Percentiles rank a stretch among this genome's conserved stretches.
These are phyloP conservation scores for Pachyuromys duprasi DNA, from an alignment of 2,797 vertebrate genomes.

Conservation along the genomic window DNA sequence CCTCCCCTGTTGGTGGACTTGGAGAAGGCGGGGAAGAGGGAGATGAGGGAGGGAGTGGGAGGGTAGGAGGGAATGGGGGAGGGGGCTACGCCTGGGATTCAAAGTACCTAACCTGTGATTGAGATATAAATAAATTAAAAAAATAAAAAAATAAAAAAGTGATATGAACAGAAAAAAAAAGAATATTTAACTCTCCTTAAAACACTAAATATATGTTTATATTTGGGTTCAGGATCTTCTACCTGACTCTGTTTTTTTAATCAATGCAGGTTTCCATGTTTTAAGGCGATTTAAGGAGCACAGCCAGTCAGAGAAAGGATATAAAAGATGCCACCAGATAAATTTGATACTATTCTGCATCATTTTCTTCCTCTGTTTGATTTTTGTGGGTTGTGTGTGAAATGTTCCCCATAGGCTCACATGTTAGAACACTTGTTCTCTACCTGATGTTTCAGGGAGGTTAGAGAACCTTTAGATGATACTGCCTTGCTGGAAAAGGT, in stretches of 20 bases:
- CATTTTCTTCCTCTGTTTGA: background rate
- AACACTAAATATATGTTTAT: background rate
- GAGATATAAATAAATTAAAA: no score
- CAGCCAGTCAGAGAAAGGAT: background rate
- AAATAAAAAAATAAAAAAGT: no score
- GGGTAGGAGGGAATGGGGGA: no score
- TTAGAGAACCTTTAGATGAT: no score
- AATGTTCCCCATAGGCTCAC: background rate
- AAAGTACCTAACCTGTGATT: no score
- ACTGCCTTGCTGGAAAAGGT: background rate
- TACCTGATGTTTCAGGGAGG: no score
- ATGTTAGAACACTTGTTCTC: background rate
- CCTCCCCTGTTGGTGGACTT: no score
- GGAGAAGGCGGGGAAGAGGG: no score
- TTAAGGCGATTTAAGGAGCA: background rate
- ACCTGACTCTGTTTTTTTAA: background rate
- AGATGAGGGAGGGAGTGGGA: no score
- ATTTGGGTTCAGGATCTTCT: conserved; percentile 11
- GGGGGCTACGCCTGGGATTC: no score
- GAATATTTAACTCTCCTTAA: background rate
- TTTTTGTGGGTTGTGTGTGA: background rate
- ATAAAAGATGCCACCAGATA: background rate
- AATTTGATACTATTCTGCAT: background rate
- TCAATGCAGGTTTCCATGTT: background rate
- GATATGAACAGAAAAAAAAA: no score